These are phyloP conservation scores for Dynastes hyllus DNA, from an alignment of 2,888 invertebrate species.

Conservation along the genomic window DNA sequence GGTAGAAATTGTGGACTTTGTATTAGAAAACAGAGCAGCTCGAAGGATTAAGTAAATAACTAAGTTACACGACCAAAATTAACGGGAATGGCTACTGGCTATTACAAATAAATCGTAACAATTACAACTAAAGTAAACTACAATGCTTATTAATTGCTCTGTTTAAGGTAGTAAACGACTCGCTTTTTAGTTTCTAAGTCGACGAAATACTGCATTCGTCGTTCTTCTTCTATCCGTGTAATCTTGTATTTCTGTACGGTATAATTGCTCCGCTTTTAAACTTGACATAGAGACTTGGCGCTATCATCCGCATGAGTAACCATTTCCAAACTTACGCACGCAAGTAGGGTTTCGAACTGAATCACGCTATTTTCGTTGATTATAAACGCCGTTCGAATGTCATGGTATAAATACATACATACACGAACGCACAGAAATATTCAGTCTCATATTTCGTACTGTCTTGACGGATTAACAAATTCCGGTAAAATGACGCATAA, in stretches of 20 bases:
- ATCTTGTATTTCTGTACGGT: conserved; percentile 13
- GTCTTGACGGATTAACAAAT: conserved; percentile 23
- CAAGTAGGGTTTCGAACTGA: conserved; percentile 22
- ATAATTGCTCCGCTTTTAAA: conserved; percentile 14
- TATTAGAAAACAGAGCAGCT: no score
- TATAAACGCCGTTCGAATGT: conserved; percentile 9
- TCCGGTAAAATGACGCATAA: conserved; percentile 2
- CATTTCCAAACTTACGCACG: conserved; percentile 16
- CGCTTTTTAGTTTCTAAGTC: no score
- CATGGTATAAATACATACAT: not conserved
- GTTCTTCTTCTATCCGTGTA: not conserved
- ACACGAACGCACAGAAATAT: conserved; percentile 9
- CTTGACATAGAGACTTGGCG: conserved; percentile 25
- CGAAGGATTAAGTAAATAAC: no score
- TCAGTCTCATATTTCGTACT: not conserved
- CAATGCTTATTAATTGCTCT: no score
- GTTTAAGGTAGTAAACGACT: no score
- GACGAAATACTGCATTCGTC: not conserved
- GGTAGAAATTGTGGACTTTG: no score
- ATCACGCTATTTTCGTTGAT: conserved; percentile 36
- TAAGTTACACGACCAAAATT: no score
- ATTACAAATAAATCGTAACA: no score
- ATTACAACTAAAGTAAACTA: no score
- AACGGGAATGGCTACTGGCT: no score
- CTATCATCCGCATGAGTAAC: conserved; percentile 28